phyloP scores from a whole-genome alignment of 2,113 vertebrate genomes.

The Ibidorhyncha struthersii region DNA sequence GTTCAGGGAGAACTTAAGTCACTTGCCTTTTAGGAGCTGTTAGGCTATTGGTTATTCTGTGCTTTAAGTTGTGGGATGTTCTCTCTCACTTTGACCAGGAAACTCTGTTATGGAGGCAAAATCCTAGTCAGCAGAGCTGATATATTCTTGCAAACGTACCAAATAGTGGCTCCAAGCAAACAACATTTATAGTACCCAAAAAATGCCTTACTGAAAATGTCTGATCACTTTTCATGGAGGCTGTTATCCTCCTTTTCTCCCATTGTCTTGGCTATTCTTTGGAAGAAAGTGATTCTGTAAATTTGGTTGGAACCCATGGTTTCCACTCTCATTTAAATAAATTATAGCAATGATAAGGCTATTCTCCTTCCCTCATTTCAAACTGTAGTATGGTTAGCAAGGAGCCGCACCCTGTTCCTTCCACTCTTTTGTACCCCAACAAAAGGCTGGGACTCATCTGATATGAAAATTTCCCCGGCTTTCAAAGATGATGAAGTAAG shows the following conservation, averaged over 20 bases:
- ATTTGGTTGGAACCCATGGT: background rate
- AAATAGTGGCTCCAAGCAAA: background rate
- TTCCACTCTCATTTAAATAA: background rate
- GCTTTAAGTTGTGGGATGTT: background rate
- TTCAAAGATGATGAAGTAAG: background rate
- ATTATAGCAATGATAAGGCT: background rate
- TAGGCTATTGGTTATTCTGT: background rate
- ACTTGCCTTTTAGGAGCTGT: background rate
- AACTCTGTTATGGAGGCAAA: background rate
- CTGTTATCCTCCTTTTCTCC: background rate
- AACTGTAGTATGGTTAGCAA: background rate
- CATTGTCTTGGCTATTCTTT: background rate
- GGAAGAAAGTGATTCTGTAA: background rate
- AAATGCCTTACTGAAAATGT: background rate
- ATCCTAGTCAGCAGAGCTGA: background rate
- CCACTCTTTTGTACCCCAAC: background rate
- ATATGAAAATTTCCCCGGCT: background rate
- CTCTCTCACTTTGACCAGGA: background rate
- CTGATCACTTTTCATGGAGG: fast-evolving
- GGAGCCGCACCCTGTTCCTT: background rate
- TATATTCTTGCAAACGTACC: background rate
- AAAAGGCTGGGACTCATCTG: fast-evolving
- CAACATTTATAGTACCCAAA: background rate
- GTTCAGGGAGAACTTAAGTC: background rate
- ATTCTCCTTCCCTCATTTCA: background rate